Percentiles rank a stretch among this genome's conserved stretches.
Evolutionary conservation across 2,888 invertebrate species (phyloP).

Genomic region (Hyposoter dolosus): DNA sequence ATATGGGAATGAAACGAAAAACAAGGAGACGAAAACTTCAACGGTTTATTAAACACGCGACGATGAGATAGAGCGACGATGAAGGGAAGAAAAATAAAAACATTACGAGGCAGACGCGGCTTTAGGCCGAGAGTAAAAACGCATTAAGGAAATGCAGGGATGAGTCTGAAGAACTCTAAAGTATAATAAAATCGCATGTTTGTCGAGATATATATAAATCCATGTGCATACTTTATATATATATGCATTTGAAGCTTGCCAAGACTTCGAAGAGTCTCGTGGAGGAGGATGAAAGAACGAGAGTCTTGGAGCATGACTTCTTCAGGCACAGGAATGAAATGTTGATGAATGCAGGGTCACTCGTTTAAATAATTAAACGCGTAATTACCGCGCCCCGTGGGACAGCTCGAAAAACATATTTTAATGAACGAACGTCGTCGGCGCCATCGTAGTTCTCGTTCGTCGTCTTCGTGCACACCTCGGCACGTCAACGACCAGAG

Average conservation of each 20-base stretch:
- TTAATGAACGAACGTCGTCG: constrained; percentile 78
- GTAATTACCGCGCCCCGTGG: constrained; percentile 78
- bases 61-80: constrained; percentile 36
- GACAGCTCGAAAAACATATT: constrained; percentile 74
- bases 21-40: neutral
- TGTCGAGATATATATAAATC: neutral
- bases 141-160: constrained; percentile 64
- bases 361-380: constrained; percentile 83
- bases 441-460: constrained; percentile 14
- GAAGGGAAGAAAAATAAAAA: constrained; percentile 38
- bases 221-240: constrained; percentile 32
- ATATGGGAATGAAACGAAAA: constrained; percentile 29
- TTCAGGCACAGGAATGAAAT: constrained; percentile 69
- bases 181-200: constrained; percentile 40
- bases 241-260: constrained; percentile 45
- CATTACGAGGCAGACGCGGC: constrained; percentile 36
- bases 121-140: constrained; percentile 44
- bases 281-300: constrained; percentile 30
- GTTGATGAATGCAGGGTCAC: constrained; percentile 79
- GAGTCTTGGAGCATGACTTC: constrained; percentile 51
- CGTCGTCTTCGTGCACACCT: constrained; percentile 34
- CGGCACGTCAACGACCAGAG: constrained; percentile 22
- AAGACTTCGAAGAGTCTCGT: constrained; percentile 46
- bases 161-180: constrained; percentile 52
- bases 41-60: constrained; percentile 20